Base-by-base conservation (phyloP, 2,797 vertebrate genomes). In the Ctenochaetus hawaiiensis region DNA sequence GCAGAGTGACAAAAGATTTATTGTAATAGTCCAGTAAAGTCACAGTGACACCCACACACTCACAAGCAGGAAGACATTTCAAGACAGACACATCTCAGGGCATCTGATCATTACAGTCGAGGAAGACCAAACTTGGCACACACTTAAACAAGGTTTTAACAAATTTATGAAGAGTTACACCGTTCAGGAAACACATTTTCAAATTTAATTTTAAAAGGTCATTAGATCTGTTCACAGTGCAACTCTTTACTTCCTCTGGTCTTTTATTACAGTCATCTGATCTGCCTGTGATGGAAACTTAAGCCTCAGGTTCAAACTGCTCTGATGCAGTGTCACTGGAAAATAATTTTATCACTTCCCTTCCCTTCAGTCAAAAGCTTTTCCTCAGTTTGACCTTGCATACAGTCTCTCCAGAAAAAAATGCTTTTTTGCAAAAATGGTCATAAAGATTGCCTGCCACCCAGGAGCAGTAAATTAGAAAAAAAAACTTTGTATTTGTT, bases 261-360 rank as follows among this genome's bases (percentile, higher is more conserved):
- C 80, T 78, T 91, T 89, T 76, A 85, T 82, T 82, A 70, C 68
- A 4, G 89, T 73, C 77, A 90, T 80, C 60, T 60, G 85, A 91
- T 87, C 86, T 41, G 70, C 54, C 67, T 81, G 52, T 53, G 81
- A 85, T 66, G 83, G 89, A 83, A 87, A 75, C 52, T 52, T 0
- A 0, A 85, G 71, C 70, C 59, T 56, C 23, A 30, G 17, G 39
- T 77, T 65, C 78, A 49, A 89, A 75, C 59, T 60, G 75, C 20
- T 66, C 41, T 53, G 44, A 8, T 61, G 14, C 44, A 60, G 76
- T 59, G 64, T 78, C 44, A 72, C 34, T 77, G 70, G 39, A 66
- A 84, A 76, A 80, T 66, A 1, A 70, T 67, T 62, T 56, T 18
- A 77, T 66, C 20, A 18, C 48, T 64, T 67, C 30, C 43, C 39